These are phyloP conservation scores for Phalacrocorax brasilianus DNA, from an alignment of 2,113 vertebrate species.

Conservation along the genomic window DNA sequence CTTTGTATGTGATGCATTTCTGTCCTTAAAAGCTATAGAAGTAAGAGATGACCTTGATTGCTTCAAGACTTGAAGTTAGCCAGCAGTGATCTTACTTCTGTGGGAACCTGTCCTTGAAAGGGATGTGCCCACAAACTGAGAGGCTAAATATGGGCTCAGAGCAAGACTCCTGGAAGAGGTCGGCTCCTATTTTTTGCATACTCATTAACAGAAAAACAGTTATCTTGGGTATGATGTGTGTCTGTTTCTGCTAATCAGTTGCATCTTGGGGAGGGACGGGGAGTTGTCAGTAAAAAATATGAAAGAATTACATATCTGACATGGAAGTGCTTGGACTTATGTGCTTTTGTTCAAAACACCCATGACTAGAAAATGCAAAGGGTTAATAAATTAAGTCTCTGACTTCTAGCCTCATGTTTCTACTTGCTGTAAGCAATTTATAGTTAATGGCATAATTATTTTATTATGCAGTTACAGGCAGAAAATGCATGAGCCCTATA, in stretches of 20 bases:
- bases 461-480: slow-evolving; percentile 21
- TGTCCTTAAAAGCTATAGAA: not conserved
- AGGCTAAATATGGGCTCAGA: not conserved
- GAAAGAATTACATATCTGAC: not conserved
- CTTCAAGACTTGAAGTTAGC: not conserved
- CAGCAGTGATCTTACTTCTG: not conserved
- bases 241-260: not conserved
- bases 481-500: slow-evolving; percentile 20
- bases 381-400: not conserved
- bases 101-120: slow-evolving; percentile 5
- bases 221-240: not conserved
- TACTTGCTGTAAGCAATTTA: slow-evolving; percentile 22
- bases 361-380: not conserved
- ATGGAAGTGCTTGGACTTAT: not conserved
- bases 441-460: slow-evolving; percentile 42
- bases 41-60: not conserved
- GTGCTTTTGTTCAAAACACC: not conserved
- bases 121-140: slow-evolving; percentile 2
- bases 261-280: not conserved
- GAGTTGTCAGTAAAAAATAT: not conserved
- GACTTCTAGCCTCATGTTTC: not conserved
- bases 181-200: not conserved
- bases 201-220: not conserved
- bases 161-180: slow-evolving; percentile 2
- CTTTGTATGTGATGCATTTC: not conserved